Conservation (phyloP, 2,113 vertebrate genomes). For the Nycticryphes semicollaris region DNA sequence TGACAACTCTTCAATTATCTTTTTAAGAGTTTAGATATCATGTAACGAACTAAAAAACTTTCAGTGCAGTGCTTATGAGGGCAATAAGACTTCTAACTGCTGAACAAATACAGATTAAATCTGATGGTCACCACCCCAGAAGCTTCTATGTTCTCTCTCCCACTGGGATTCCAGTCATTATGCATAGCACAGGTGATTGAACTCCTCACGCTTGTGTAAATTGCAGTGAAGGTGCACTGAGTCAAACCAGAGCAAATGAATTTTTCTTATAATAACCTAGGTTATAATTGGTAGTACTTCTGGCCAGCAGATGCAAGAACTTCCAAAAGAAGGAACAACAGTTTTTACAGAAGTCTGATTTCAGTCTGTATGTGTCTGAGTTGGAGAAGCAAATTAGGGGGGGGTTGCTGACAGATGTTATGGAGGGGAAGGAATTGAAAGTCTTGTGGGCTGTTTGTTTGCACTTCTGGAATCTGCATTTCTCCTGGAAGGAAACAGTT, state of each 20-base stretch:
- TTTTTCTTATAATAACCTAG: neutral
- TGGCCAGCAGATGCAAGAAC: neutral
- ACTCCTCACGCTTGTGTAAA: neutral
- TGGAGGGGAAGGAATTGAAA: neutral
- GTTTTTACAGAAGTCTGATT: neutral
- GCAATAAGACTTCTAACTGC: neutral
- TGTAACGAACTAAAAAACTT: neutral
- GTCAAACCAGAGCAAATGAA: neutral
- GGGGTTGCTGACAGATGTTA: neutral
- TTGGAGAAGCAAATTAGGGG: neutral
- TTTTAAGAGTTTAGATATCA: neutral
- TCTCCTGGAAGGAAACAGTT: slow-evolving; percentile 20
- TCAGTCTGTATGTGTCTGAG: neutral
- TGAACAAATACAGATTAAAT: neutral
- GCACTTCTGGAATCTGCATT: slow-evolving; percentile 12
- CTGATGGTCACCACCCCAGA: neutral
- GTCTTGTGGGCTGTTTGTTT: slow-evolving; percentile 1
- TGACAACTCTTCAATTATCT: neutral
- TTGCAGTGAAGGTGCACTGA: neutral
- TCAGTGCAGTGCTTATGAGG: neutral
- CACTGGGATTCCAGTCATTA: neutral
- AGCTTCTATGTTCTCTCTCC: neutral
- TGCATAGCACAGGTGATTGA: neutral
- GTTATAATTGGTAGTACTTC: neutral
- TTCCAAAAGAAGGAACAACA: neutral